These are phyloP conservation scores for Gnathonemus echidnorhynchus DNA, from an alignment of 2,113 vertebrate genomes.

Conservation along the genomic window DNA sequence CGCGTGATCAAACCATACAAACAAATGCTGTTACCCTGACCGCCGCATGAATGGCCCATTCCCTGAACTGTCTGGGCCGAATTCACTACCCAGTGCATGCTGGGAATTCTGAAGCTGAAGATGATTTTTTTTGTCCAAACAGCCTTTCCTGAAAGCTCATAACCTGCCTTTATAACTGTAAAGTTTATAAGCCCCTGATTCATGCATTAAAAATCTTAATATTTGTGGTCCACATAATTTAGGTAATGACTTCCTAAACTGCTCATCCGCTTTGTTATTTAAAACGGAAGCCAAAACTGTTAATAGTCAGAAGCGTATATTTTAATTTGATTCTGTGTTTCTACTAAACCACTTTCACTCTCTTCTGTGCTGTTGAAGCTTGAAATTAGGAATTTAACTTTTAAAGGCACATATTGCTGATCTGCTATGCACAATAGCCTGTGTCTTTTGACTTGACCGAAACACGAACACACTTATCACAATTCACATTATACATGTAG, in stretches of 20 bases:
- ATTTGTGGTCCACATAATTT: neutral
- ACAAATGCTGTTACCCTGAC: neutral
- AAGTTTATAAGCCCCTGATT: neutral
- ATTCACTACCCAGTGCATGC: neutral
- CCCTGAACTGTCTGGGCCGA: neutral
- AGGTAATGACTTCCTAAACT: conserved; percentile 9
- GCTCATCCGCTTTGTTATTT: neutral
- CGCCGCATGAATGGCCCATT: neutral
- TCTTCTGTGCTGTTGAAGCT: neutral
- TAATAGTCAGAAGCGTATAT: neutral
- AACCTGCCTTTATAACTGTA: neutral
- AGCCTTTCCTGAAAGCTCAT: neutral
- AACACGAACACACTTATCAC: neutral
- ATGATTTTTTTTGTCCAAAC: neutral
- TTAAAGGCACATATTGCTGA: neutral
- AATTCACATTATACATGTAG: neutral
- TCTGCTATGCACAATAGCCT: neutral
- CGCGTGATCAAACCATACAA: neutral
- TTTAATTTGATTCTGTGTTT: neutral
- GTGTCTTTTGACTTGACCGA: conserved; percentile 19
- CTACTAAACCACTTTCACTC: neutral
- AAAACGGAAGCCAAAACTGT: neutral
- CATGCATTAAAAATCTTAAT: conserved; percentile 15
- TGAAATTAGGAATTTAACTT: conserved; percentile 8
- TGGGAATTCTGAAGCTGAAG: neutral